Percentiles rank a stretch among this genome's conserved stretches.
phyloP scores from a whole-genome alignment of 1,140 invertebrate genomes.

The Formica selysi region DNA sequence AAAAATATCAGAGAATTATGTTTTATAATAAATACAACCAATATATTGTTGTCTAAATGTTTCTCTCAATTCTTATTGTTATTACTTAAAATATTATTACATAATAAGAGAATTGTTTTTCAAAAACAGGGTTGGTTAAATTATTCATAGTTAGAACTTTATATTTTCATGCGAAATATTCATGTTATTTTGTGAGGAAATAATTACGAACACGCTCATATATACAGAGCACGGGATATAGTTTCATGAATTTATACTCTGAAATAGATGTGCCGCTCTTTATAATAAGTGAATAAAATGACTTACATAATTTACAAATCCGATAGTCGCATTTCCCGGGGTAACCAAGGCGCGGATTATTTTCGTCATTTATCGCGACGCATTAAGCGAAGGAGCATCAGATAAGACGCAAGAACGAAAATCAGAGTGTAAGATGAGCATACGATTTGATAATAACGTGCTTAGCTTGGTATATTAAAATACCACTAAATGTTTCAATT shows the following conservation, averaged over 20 bases:
- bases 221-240: not conserved
- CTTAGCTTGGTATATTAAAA: conserved; percentile 40
- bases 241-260: not conserved
- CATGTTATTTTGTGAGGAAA: not conserved
- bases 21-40: not conserved
- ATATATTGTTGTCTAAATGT: not conserved
- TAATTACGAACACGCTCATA: not conserved
- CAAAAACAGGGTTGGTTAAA: not conserved
- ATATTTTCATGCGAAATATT: not conserved
- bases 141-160: not conserved
- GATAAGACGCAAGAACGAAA: conserved; percentile 37
- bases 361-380: conserved; percentile 38
- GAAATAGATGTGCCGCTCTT: conserved; percentile 6
- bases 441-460: conserved; percentile 6
- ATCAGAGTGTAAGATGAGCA: conserved; percentile 11
- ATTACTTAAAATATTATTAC: not conserved
- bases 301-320: conserved; percentile 49
- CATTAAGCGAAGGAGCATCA: conserved; percentile 44
- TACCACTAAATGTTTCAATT: conserved; percentile 42
- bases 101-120: not conserved
- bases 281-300: not conserved
- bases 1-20: not conserved
- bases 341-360: conserved; percentile 26
- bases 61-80: not conserved
- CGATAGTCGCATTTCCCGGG: not conserved